Base-by-base conservation (phyloP, 2,888 invertebrate genomes). In the Tachina fera region DNA sequence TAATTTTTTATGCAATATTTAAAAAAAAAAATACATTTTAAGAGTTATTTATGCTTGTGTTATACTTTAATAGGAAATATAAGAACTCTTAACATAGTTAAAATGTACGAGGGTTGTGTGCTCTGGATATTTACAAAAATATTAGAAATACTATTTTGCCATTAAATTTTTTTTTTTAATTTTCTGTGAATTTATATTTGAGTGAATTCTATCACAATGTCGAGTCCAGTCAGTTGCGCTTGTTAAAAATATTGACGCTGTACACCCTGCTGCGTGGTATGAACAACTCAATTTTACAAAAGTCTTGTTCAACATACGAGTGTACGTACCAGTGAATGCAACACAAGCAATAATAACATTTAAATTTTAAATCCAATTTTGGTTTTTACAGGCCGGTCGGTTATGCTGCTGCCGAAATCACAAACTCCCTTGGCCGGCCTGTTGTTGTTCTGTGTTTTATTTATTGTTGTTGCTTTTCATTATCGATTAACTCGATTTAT, bases 151-250 rank as follows among this genome's bases (percentile, higher is more conserved):
- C n/a, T n/a, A 16, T 60, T 60, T n/a, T 41, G 14, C 0, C 3
- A n/a, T 14, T 14, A 6, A n/a, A n/a, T 11, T 67, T 67, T n/a
- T 1, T n/a, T n/a, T n/a, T n/a, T 19, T 41, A 8, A 49, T 63
- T 19, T 9, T 11, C 6, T 41, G 1, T 51, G 5, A 19, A 16
- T 39, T 47, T 13, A 9, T 89, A 89, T 87, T 84, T 58, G 22
- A 13, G 88, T 89, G 88, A 87, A 88, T 87, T 88, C 84, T 87
- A 84, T 83, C 87, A 87, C 87, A 89, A 88, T 49, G 47, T 47
- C 45, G 8, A 9, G 22, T n/a, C 88, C 88, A 89, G 88, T 72
- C 75, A 60, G 71, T 65, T 61, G 39, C 47, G 72, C 45, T 58
- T 51, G 72, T 74, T 60, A 77, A 81, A 81, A 77, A 63, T 70